Conservation (phyloP, 2,113 vertebrate genomes). For the Myrmecophaga tridactyla region DNA sequence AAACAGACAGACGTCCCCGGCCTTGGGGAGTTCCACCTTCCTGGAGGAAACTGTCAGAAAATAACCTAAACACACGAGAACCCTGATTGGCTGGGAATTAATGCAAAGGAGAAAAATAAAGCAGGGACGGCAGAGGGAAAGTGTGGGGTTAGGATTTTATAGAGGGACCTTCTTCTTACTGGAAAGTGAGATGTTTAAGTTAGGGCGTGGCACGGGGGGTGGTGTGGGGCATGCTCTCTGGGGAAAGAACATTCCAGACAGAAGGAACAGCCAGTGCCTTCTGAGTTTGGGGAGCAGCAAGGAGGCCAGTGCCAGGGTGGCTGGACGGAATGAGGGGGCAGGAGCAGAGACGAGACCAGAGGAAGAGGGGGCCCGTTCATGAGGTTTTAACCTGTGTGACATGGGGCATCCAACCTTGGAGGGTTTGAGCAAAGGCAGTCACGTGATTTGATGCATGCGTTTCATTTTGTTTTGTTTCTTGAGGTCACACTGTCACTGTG, state of each 20-base stretch:
- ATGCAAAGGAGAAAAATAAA: background rate
- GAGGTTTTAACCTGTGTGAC: background rate
- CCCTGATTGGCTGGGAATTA: accelerated
- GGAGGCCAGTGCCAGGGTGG: background rate
- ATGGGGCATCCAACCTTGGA: accelerated
- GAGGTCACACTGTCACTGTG: accelerated
- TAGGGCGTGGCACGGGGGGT: background rate
- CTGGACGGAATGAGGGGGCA: background rate
- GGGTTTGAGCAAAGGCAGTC: accelerated
- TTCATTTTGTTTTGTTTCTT: too few relatives aligned
- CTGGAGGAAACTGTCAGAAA: accelerated
- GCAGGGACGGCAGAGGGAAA: accelerated
- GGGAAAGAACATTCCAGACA: conserved; percentile 31
- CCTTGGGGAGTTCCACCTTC: accelerated
- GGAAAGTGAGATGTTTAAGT: background rate
- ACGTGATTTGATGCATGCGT: accelerated
- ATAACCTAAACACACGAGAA: too few relatives aligned
- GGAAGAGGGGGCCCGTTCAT: accelerated
- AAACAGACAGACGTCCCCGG: background rate
- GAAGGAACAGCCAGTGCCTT: too few relatives aligned
- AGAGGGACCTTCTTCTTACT: background rate
- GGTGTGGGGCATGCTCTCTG: accelerated
- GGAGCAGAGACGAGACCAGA: background rate
- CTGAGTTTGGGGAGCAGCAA: too few relatives aligned
- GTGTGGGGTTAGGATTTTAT: background rate